These are phyloP conservation scores for Diachrysia chrysitis DNA, from an alignment of 2,888 invertebrate genomes.

Conservation along the genomic window DNA sequence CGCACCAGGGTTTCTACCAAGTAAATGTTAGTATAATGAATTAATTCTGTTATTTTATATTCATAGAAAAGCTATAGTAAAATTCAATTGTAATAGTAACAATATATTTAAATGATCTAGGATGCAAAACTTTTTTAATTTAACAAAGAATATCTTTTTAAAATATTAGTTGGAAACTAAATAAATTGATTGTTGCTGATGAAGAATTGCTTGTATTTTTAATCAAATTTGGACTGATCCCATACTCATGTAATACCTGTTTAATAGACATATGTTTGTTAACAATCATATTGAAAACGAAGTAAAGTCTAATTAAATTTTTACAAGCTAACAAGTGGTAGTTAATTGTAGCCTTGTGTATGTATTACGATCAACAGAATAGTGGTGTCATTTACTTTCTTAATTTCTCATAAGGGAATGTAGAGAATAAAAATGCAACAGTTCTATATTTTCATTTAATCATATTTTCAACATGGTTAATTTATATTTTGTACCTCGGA, in stretches of 20 bases:
- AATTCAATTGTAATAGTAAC: slow-evolving; percentile 8
- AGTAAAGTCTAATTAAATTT: too few relatives aligned
- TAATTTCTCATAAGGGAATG: not conserved
- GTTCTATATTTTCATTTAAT: slow-evolving; percentile 86
- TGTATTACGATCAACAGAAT: too few relatives aligned
- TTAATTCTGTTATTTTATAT: slow-evolving; percentile 32
- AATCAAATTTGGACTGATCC: not conserved
- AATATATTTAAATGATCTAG: slow-evolving; percentile 22
- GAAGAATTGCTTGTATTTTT: slow-evolving; percentile 22
- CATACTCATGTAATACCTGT: not conserved
- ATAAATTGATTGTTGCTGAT: slow-evolving; percentile 38
- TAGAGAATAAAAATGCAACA: slow-evolving; percentile 61
- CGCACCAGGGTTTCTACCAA: slow-evolving; percentile 98
- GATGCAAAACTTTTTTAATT: slow-evolving; percentile 21
- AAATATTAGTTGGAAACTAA: slow-evolving; percentile 14
- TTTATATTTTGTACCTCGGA: slow-evolving; percentile 89
- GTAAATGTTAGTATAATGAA: slow-evolving; percentile 87
- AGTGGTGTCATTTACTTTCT: too few relatives aligned
- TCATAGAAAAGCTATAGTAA: slow-evolving; percentile 19
- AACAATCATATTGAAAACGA: too few relatives aligned
- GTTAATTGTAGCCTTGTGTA: too few relatives aligned
- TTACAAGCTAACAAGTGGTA: too few relatives aligned
- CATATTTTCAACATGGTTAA: slow-evolving; percentile 89
- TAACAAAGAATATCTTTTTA: slow-evolving; percentile 1
- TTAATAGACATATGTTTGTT: not conserved